Evolutionary conservation across 2,888 invertebrate species (phyloP).

Genomic region (Phalera bucephala): DNA sequence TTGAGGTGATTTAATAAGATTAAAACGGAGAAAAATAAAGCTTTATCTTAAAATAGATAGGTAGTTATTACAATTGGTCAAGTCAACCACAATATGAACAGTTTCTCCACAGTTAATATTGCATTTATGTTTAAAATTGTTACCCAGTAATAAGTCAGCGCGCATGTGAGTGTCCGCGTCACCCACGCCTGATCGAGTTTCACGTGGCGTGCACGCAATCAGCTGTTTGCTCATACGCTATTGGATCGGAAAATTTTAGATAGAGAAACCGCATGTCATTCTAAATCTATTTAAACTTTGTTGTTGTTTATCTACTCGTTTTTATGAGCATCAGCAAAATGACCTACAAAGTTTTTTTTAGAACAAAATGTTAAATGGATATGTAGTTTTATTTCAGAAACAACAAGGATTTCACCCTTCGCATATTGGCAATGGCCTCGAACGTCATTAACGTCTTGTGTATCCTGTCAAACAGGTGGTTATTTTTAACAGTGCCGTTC

Average conservation of each 20-base stretch:
- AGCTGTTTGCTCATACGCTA: slow-evolving; percentile 48
- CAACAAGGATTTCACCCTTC: slow-evolving; percentile 26
- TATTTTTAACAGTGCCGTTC: slow-evolving; percentile 79
- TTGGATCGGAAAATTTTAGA: slow-evolving; percentile 38
- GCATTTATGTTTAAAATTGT: no score
- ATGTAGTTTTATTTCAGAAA: no score
- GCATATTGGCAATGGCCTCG: slow-evolving; percentile 64
- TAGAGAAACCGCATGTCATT: slow-evolving; percentile 3
- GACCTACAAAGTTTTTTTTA: no score
- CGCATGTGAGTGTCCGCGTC: slow-evolving; percentile 34
- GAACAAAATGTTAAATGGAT: no score
- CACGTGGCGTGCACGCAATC: slow-evolving; percentile 58
- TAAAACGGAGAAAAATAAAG: no score
- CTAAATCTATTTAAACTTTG: background rate
- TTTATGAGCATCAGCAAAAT: background rate
- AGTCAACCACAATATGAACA: no score
- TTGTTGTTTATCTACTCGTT: background rate
- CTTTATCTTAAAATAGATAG: no score
- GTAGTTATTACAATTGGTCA: no score
- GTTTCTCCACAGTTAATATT: no score
- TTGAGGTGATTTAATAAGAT: no score
- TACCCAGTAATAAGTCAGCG: slow-evolving; percentile 13
- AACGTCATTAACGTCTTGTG: slow-evolving; percentile 52
- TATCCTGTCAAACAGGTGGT: slow-evolving; percentile 70
- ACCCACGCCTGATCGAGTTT: slow-evolving; percentile 44